Base-by-base conservation (phyloP, 2,888 invertebrate genomes). In the Patella caerulea region DNA sequence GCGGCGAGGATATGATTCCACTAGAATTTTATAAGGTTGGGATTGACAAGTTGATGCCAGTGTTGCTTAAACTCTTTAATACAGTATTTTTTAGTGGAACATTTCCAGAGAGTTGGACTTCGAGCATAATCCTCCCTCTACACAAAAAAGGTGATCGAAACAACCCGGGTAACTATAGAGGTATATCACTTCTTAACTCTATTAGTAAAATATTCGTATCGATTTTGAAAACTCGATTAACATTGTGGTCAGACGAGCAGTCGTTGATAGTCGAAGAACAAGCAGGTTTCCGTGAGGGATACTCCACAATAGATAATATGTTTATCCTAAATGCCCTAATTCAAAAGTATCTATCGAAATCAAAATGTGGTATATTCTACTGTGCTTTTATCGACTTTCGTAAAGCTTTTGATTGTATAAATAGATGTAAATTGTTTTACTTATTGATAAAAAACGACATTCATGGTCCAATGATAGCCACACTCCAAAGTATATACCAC, bases 121-220 rank as follows among this genome's bases (percentile, higher is more conserved):
- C 65, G 7, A 65, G 65, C 24, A 65, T 65, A 11, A 65, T 65
- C n/a, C n/a, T 65, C 11, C 65, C 65, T 19, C 65, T 65, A 11
- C 24, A 65, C n/a, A 65, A 65, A 65, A 19, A n/a, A 19, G 65
- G 65, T 12, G 65, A 65, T n/a, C 65, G 19, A 9, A 65, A 24
- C 14, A 19, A 19, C 11, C 7, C 65, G n/a, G 3, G 65, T 65
- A 65, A 65, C 65, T 65, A 65, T 24, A 65, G 65, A n/a, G 65
- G 65, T 24, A 65, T 65, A 65, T 65, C 65, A 17, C 65, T 65
- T 19, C 12, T 65, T 19, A 65, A 65, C 65, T n/a, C 24, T 11
- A 65, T 65, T 14, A 65, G 65, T 65, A 65, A 65, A 65, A 65
- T 65, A 65, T 65, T 65, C 24, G 24, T 24, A n/a, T 65, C 65